Percentiles rank a stretch among this genome's conserved stretches.
phyloP scores from a whole-genome alignment of 2,888 invertebrate species.

The Ophioninae sp. region DNA sequence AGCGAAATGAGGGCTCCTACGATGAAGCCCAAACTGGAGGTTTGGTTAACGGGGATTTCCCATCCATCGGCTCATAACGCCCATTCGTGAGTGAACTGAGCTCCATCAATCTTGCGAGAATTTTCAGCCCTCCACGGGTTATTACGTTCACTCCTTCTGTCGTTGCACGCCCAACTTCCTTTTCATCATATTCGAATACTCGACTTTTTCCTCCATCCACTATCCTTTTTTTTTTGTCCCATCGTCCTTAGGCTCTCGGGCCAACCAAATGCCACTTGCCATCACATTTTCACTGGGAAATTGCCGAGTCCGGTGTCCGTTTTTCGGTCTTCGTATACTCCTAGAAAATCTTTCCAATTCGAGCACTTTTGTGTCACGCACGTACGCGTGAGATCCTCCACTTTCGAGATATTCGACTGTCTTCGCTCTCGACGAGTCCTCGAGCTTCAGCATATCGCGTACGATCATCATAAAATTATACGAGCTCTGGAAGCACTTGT shows the following conservation, averaged over 20 bases:
- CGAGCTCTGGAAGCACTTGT: conserved; percentile 23
- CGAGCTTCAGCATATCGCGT: conserved; percentile 9
- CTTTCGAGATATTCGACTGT: conserved; percentile 4
- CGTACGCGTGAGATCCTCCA: conserved; percentile 6
- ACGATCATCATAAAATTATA: conserved; percentile 53
- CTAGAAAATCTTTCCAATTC: conserved; percentile 26
- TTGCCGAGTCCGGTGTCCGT: conserved; percentile 39
- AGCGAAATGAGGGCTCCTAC: conserved; percentile 29
- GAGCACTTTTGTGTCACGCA: conserved; percentile 31
- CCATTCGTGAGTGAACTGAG: conserved; percentile 48
- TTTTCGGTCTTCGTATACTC: conserved; percentile 1
- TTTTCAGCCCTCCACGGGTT: conserved; percentile 40
- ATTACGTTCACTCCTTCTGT: conserved; percentile 46
- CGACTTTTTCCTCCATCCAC: neutral
- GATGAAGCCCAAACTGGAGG: neutral
- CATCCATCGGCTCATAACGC: neutral
- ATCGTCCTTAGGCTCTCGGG: neutral
- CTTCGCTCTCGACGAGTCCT: conserved; percentile 7
- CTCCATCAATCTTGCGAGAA: conserved; percentile 59
- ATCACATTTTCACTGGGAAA: conserved; percentile 52
- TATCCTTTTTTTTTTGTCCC: conserved; percentile 2
- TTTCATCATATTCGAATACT: conserved; percentile 23
- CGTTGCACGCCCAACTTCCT: conserved; percentile 25
- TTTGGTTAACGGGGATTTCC: neutral
- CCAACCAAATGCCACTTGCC: conserved; percentile 30